These are phyloP conservation scores for Tigriopus japonicus DNA, from an alignment of 1,140 invertebrate species.

Conservation along the genomic window DNA sequence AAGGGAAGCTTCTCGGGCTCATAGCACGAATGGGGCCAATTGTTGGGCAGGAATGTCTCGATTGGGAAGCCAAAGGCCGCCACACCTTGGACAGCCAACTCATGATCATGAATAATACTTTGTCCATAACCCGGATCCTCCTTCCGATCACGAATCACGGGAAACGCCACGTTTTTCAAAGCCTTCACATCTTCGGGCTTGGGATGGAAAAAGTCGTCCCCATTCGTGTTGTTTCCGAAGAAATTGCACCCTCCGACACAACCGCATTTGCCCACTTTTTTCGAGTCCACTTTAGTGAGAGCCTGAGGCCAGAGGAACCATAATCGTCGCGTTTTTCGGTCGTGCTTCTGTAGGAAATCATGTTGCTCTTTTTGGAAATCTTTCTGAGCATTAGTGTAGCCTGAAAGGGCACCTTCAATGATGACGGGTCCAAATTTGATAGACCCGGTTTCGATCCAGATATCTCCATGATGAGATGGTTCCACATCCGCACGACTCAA, in stretches of 20 bases:
- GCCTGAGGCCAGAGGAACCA: slow-evolving; percentile 76
- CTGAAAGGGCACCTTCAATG: slow-evolving; percentile 72
- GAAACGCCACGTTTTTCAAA: background rate
- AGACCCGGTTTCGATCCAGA: slow-evolving; percentile 83
- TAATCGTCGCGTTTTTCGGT: slow-evolving; percentile 62
- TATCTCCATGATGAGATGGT: slow-evolving; percentile 17
- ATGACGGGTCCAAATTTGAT: slow-evolving; percentile 69
- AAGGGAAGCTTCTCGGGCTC: background rate
- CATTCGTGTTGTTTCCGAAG: slow-evolving; percentile 75
- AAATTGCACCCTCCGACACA: slow-evolving; percentile 87
- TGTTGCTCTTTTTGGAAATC: slow-evolving; percentile 13
- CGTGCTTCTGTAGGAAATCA: slow-evolving; percentile 67
- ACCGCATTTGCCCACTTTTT: slow-evolving; percentile 52
- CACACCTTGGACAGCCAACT: slow-evolving; percentile 55
- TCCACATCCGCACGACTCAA: slow-evolving; percentile 17
- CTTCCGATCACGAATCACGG: background rate
- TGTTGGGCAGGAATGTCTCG: background rate
- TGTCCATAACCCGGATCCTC: slow-evolving; percentile 71
- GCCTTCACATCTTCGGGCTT: slow-evolving; percentile 20
- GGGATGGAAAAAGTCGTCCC: slow-evolving; percentile 66
- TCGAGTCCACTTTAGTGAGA: slow-evolving; percentile 25
- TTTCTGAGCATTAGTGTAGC: slow-evolving; percentile 12
- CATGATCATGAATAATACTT: slow-evolving; percentile 66
- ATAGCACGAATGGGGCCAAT: background rate
- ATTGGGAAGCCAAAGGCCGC: background rate